phyloP scores from a whole-genome alignment of 2,113 vertebrate species.

The Psilopsiagon aymara region DNA sequence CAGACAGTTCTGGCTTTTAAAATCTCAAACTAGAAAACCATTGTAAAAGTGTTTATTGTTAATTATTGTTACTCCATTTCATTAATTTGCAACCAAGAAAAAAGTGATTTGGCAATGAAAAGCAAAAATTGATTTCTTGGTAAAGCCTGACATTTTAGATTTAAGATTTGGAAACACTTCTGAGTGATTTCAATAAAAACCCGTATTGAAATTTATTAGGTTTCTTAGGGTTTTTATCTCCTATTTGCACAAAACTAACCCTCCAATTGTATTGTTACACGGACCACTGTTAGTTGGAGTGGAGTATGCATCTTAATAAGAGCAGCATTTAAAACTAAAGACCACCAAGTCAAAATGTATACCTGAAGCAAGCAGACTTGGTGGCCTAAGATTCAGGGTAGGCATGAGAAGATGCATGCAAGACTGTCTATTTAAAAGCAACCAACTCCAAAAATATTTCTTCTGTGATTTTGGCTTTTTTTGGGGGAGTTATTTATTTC shows the following conservation, averaged over 20 bases:
- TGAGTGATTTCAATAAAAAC: not conserved
- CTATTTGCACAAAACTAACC: not conserved
- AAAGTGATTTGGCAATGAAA: not conserved
- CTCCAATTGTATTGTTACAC: not conserved
- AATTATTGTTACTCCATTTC: not conserved
- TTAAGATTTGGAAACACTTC: not conserved
- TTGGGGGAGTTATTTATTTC: not conserved
- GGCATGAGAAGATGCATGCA: not conserved
- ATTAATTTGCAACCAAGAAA: not conserved
- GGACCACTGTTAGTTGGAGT: not conserved
- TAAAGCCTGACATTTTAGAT: not conserved
- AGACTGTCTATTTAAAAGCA: not conserved
- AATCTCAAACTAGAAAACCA: not conserved
- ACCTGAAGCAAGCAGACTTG: not conserved
- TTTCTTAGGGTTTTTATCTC: not conserved
- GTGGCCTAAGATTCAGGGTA: not conserved
- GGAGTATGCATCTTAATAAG: not conserved
- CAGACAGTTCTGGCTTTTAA: not conserved
- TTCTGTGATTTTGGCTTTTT: not conserved
- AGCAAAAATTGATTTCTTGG: not conserved
- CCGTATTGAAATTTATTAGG: not conserved
- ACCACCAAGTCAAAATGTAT: not conserved
- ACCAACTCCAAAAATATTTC: not conserved
- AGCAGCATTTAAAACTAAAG: not conserved
- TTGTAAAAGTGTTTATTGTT: not conserved